Evolutionary conservation across 2,113 vertebrate species (phyloP).

Genomic region (Epinephelus cyanopodus): DNA sequence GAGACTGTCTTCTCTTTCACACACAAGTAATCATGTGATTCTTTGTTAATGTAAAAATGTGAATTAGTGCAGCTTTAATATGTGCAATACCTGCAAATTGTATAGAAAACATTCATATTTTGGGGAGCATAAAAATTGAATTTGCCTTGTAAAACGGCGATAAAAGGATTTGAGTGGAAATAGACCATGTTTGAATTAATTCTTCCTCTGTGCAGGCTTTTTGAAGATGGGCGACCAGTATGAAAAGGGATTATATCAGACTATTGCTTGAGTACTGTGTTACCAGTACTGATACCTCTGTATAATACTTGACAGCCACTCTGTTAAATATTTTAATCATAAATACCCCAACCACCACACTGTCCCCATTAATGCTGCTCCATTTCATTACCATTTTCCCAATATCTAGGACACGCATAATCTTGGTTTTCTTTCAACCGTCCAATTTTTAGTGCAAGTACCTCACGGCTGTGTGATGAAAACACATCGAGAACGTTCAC

Average conservation of each 20-base stretch:
- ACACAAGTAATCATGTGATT: neutral
- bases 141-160: conserved; percentile 30
- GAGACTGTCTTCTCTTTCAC: neutral
- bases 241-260: conserved; percentile 63
- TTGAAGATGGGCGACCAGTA: conserved; percentile 39
- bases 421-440: conserved; percentile 68
- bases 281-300: conserved; percentile 47
- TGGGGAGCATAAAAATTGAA: neutral
- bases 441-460: conserved; percentile 59
- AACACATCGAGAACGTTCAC: conserved; percentile 46
- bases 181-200: conserved; percentile 40
- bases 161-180: conserved; percentile 54
- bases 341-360: conserved; percentile 58
- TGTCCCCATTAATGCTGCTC: conserved; percentile 61
- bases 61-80: conserved; percentile 1
- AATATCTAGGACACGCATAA: conserved; percentile 79
- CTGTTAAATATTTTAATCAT: conserved; percentile 71
- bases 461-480: conserved; percentile 62
- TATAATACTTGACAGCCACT: conserved; percentile 55
- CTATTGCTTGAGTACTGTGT: conserved; percentile 48
- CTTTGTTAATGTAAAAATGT: neutral
- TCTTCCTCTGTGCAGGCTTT: conserved; percentile 29
- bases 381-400: conserved; percentile 70
- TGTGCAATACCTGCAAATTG: neutral
- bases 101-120: neutral